These are phyloP conservation scores for Schizothorax lantsangensis DNA, from an alignment of 2,797 vertebrate genomes.

Conservation along the genomic window DNA sequence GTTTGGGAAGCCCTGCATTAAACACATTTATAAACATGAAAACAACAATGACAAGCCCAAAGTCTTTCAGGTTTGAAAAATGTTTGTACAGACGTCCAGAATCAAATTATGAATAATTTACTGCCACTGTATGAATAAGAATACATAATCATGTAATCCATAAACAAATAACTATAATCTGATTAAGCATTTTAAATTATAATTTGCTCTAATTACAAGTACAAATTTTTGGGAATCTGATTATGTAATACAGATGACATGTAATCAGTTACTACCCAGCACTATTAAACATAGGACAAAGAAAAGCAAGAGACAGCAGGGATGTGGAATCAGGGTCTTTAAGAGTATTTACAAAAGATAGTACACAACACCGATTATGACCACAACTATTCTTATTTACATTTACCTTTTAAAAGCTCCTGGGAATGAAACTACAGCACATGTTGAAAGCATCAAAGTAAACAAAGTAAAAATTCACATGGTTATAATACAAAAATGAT, in stretches of 20 bases:
- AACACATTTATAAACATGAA: no score
- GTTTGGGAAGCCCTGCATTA: no score
- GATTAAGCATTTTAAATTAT: not conserved
- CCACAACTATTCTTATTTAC: not conserved
- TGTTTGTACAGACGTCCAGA: no score
- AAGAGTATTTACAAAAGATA: conserved; percentile 38
- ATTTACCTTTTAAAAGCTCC: not conserved
- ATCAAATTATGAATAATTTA: not conserved
- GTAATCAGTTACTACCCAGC: not conserved
- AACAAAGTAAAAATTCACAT: not conserved
- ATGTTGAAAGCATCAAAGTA: not conserved
- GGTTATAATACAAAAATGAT: not conserved
- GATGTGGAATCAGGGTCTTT: not conserved
- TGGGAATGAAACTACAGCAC: not conserved
- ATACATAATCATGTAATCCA: not conserved
- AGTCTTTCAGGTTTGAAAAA: no score
- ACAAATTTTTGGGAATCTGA: not conserved
- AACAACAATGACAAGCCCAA: no score
- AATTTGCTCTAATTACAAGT: not conserved
- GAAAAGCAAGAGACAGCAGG: no score
- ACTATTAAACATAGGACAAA: not conserved
- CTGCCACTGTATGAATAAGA: not conserved
- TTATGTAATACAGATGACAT: not conserved
- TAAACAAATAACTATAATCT: not conserved
- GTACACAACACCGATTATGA: not conserved